Evolutionary conservation across 2,888 invertebrate genomes (phyloP).

Genomic region (Thereva unica): DNA sequence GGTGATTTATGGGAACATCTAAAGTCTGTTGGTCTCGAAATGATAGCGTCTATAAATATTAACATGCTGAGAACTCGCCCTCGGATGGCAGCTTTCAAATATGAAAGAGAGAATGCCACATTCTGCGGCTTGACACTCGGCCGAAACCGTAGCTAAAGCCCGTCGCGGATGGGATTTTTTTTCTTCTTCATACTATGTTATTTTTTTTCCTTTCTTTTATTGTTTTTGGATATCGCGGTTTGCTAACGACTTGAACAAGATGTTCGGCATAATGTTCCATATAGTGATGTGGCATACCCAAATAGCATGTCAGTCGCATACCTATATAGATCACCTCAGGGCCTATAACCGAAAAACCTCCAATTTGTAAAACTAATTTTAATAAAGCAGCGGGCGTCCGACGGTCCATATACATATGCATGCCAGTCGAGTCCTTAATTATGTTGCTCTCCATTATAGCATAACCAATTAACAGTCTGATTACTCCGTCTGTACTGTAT

Average conservation of each 20-base stretch:
- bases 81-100: neutral
- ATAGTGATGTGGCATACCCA: neutral
- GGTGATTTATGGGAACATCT: constrained; percentile 31
- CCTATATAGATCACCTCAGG: neutral
- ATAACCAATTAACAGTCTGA: neutral
- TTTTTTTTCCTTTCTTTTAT: too few relatives aligned
- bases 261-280: too few relatives aligned
- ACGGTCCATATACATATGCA: neutral
- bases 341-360: neutral
- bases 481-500: too few relatives aligned
- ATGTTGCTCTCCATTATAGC: neutral
- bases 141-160: too few relatives aligned
- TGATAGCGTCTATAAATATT: constrained; percentile 23
- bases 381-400: constrained; percentile 14
- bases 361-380: constrained; percentile 6
- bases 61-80: neutral
- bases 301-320: neutral
- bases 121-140: too few relatives aligned
- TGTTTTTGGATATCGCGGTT: too few relatives aligned
- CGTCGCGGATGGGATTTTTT: too few relatives aligned
- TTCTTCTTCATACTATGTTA: too few relatives aligned
- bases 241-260: too few relatives aligned
- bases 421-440: neutral
- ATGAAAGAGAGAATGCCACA: too few relatives aligned
- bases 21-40: constrained; percentile 3